Percentiles rank a stretch among this genome's conserved stretches.
phyloP scores from a whole-genome alignment of 2,888 invertebrate genomes.

The Dicranocentrus wangi region DNA sequence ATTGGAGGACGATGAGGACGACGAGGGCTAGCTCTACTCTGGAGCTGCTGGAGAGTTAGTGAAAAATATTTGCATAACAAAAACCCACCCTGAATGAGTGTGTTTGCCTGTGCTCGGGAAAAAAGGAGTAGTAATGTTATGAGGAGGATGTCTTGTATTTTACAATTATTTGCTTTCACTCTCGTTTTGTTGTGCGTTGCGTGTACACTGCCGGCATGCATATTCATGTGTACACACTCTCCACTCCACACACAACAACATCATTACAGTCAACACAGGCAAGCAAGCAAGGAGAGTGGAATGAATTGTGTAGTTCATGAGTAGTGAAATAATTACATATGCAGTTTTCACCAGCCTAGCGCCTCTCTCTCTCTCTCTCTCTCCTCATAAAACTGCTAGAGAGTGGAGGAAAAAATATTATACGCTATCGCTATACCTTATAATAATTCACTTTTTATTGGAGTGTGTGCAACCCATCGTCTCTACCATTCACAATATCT shows the following conservation, averaged over 20 bases:
- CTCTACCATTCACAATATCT: neutral
- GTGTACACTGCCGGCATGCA: neutral
- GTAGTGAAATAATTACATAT: slow-evolving; percentile 25
- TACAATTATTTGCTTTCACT: slow-evolving; percentile 8
- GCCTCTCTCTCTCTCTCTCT: neutral
- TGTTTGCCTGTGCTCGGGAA: too few species aligned
- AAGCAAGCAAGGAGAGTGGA: neutral
- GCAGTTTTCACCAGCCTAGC: slow-evolving; percentile 14
- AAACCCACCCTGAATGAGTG: too few species aligned
- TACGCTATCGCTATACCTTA: too few species aligned
- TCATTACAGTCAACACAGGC: too few species aligned
- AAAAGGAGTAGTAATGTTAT: too few species aligned
- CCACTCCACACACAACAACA: too few species aligned
- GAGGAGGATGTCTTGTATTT: too few species aligned
- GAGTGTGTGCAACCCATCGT: slow-evolving; percentile 1
- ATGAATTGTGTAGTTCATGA: slow-evolving; percentile 19
- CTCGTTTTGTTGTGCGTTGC: neutral
- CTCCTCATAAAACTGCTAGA: neutral
- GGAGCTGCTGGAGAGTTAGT: too few species aligned
- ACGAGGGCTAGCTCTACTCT: too few species aligned
- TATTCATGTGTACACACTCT: neutral
- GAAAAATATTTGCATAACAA: too few species aligned
- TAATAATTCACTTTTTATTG: slow-evolving; percentile 29
- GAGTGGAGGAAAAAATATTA: neutral
- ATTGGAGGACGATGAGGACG: too few species aligned